Base-by-base conservation (phyloP, 2,888 invertebrate genomes). In the Malachius bipustulatus region DNA sequence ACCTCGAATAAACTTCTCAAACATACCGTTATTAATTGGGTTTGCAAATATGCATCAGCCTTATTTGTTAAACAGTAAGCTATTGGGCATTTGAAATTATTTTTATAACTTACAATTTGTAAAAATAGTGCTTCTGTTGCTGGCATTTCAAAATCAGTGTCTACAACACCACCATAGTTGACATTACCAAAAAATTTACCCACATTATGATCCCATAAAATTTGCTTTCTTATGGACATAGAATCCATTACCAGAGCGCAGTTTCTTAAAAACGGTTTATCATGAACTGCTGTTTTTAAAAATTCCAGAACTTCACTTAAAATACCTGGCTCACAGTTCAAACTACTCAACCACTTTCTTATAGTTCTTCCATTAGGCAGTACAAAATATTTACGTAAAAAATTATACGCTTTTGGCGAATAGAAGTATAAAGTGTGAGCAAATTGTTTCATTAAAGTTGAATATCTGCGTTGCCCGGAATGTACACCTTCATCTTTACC, bases 1-100 rank as follows among this genome's bases (percentile, higher is more conserved):
- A 32, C 11, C 13, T 47, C 42, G 37, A 26, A 42, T 26, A 44
- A 31, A 16, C 38, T 42, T 31, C 33, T 36, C 24, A 45, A 11
- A 13, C 30, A 35, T 11, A 12, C 14, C 4, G 12, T 39, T 26
- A 45, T 37, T 30, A 47, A 12, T 24, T 41, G 39, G 8, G 40
- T 15, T 39, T 36, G 41, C 15, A 44, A 10, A 28, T 41, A 19
- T 14, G 40, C 40, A 39, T 40, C 33, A 14, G 26, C 26, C 32
- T 47, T 43, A 27, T 46, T 43, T 16, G 16, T 46, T 11, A 43
- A 38, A 36, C 45, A 44, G 30, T 46, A 48, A 11, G 40, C 46
- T 4, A 46, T 41, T 15, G 45, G 46, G 19, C 45, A 46, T 36
- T 43, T 45, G 26, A 39, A 39, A 2, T 40, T 32, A 15, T 38